These are phyloP conservation scores for Cylloceria caligata DNA, from an alignment of 2,888 invertebrate genomes.

Conservation along the genomic window DNA sequence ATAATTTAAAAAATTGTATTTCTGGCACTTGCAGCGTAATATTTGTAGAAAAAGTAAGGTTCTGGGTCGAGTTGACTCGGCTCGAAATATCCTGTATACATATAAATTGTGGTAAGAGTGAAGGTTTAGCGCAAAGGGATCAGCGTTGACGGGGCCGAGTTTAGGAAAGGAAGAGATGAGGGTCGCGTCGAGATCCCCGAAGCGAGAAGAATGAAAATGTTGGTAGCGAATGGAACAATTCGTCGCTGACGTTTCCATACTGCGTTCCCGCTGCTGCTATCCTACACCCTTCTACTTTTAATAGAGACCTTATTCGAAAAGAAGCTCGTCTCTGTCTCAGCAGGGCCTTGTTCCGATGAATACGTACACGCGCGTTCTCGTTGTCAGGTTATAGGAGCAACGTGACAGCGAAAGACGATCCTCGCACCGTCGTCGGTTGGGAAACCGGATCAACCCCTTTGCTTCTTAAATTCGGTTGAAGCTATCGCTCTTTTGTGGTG, in stretches of 20 bases:
- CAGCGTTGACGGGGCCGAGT: constrained; percentile 26
- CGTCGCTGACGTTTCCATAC: constrained; percentile 71
- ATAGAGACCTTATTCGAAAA: constrained; percentile 19
- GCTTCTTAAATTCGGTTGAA: constrained; percentile 62
- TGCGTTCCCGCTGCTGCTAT: constrained; percentile 15
- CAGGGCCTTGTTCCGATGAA: constrained; percentile 29
- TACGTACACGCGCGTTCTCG: constrained; percentile 43
- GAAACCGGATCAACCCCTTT: constrained; percentile 69
- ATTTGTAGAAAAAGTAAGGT: background rate
- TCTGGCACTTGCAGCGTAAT: too few relatives aligned
- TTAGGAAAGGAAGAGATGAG: constrained; percentile 53
- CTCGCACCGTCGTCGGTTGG: constrained; percentile 22
- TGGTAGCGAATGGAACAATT: constrained; percentile 80
- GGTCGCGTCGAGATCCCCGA: constrained; percentile 57
- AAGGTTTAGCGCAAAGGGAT: constrained; percentile 56
- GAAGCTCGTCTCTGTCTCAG: constrained; percentile 1
- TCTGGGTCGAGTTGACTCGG: background rate
- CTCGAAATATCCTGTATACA: background rate
- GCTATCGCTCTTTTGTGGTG: constrained; percentile 5
- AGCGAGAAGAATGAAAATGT: constrained; percentile 80
- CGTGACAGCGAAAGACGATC: constrained; percentile 65
- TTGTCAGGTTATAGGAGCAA: constrained; percentile 22
- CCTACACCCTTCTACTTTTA: constrained; percentile 35
- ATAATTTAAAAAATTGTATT: too few relatives aligned
- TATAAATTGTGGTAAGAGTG: constrained; percentile 37